A percentile compares a stretch with the other conserved stretches of the same genome.
Evolutionary conservation across 2,888 invertebrate species (phyloP).

Genomic region (Lycia hirtaria): DNA sequence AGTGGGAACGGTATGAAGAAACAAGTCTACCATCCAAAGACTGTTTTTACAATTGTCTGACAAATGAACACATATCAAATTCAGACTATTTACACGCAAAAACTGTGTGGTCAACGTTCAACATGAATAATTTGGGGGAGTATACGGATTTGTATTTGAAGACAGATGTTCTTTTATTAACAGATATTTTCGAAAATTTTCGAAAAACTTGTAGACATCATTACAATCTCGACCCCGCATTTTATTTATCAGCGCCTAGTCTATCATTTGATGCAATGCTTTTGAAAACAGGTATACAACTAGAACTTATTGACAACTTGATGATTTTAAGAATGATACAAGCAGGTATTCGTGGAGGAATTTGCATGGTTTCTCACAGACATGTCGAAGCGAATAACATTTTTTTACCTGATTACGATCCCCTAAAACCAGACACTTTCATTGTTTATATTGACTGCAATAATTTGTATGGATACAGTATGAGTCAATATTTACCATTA

Average conservation of each 20-base stretch:
- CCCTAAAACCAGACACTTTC: background rate
- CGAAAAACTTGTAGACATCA: slow-evolving; percentile 9
- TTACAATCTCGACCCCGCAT: slow-evolving; percentile 26
- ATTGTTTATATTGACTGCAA: background rate
- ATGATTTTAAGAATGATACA: slow-evolving; percentile 41
- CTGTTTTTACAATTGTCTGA: slow-evolving; percentile 1
- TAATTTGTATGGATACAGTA: slow-evolving; percentile 1
- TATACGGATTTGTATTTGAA: slow-evolving; percentile 20
- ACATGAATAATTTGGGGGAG: slow-evolving; percentile 7
- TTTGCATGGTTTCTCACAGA: slow-evolving; percentile 39
- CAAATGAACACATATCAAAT: background rate
- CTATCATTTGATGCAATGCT: slow-evolving; percentile 30
- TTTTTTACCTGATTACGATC: slow-evolving; percentile 38
- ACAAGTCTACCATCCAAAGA: background rate
- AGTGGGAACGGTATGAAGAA: slow-evolving; percentile 1
- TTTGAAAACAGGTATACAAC: slow-evolving; percentile 13
- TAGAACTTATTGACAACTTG: slow-evolving; percentile 40
- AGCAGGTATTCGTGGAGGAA: slow-evolving; percentile 42
- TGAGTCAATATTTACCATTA: slow-evolving; percentile 10
- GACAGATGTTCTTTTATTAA: slow-evolving; percentile 1
- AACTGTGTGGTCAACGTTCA: slow-evolving; percentile 10
- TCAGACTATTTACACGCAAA: slow-evolving; percentile 11
- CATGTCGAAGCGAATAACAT: slow-evolving; percentile 34
- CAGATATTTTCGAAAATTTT: slow-evolving; percentile 19
- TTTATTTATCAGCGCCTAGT: slow-evolving; percentile 27